Evolutionary conservation across 1,140 invertebrate genomes (phyloP), one percentile per base, ranked within the genome.

Genomic region (Bathynomus jamesi): DNA sequence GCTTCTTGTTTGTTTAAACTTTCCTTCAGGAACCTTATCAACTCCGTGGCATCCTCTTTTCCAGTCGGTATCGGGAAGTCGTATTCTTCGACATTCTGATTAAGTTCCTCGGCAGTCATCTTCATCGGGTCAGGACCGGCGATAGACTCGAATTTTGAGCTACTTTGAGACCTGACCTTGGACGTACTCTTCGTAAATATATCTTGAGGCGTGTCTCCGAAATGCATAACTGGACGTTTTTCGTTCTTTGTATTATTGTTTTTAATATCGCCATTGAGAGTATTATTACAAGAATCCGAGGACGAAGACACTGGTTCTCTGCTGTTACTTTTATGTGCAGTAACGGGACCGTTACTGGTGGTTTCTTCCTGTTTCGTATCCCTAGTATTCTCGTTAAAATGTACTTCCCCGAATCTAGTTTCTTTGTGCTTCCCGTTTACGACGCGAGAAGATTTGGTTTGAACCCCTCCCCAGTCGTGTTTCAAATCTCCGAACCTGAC

Each of bases 31-130:
- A 77, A 77, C 29, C 29, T 68, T 65, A 77, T 72, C 2, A 77
- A 61, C 31, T 77, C 76, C 4, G 70, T 72, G 1, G 70, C 72
- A 67, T 77, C 68, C 67, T 77, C 76, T 25, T 65, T 74, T 10
- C 76, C 76, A 28, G 76, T 77, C 1, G 76, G 76, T 3, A 77
- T 74, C 13, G 76, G 76, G 53, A 77, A 77, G 61, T 77, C 76
- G 30, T 77, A 77, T 32, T 77, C 76, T 61, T 77, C 76, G 0
- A 77, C 76, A 40, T 77, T 77, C 30, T 77, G 76, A 68, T 77
- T 77, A 3, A 77, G 70, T 62, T 77, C 71, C 31, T 74, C 76
- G 11, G 76, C 72, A 17, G 76, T 72, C 76, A 77, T 77, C 28
- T 71, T 74, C 25, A 72, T 74, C 3, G 76, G 76, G 64, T 77